A percentile compares a stretch with the other conserved stretches of the same genome.
Evolutionary conservation across 2,797 vertebrate species (phyloP).

Genomic region (Pangasius larnaudii): DNA sequence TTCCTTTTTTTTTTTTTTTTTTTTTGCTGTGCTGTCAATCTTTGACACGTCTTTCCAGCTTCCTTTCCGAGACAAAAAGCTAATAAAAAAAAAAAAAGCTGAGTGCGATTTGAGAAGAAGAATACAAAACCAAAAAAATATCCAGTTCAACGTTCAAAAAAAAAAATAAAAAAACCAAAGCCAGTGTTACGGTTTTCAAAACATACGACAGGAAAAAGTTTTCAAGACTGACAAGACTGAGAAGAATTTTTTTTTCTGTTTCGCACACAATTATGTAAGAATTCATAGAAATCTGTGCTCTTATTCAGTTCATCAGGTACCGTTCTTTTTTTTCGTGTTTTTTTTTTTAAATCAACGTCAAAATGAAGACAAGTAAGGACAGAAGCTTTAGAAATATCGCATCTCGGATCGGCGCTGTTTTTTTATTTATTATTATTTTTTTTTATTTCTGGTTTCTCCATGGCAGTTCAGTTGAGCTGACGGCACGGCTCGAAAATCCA

Average conservation of each 20-base stretch:
- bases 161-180: slow-evolving; percentile 47
- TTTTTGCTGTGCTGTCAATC: slow-evolving; percentile 65
- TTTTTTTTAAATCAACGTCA: slow-evolving; percentile 64
- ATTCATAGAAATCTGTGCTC: slow-evolving; percentile 75
- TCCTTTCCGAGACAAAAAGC: slow-evolving; percentile 64
- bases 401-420: slow-evolving; percentile 56
- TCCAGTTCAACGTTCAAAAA: slow-evolving; percentile 40
- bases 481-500: slow-evolving; percentile 95
- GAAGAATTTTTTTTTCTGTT: slow-evolving; percentile 62
- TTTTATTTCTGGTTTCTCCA: slow-evolving; percentile 13
- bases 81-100: slow-evolving; percentile 52
- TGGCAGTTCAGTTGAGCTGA: slow-evolving; percentile 85
- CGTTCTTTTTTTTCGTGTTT: slow-evolving; percentile 56
- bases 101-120: slow-evolving; percentile 37
- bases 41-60: slow-evolving; percentile 64
- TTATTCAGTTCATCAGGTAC: slow-evolving; percentile 63
- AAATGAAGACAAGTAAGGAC: slow-evolving; percentile 71
- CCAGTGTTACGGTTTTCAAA: slow-evolving; percentile 66
- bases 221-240: slow-evolving; percentile 59
- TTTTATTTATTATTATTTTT: slow-evolving; percentile 25
- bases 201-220: slow-evolving; percentile 57
- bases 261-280: slow-evolving; percentile 76
- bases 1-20: not conserved
- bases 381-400: slow-evolving; percentile 72
- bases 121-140: slow-evolving; percentile 62